Evolutionary conservation across 1,140 invertebrate species (phyloP).

Genomic region (Ostrea edulis): DNA sequence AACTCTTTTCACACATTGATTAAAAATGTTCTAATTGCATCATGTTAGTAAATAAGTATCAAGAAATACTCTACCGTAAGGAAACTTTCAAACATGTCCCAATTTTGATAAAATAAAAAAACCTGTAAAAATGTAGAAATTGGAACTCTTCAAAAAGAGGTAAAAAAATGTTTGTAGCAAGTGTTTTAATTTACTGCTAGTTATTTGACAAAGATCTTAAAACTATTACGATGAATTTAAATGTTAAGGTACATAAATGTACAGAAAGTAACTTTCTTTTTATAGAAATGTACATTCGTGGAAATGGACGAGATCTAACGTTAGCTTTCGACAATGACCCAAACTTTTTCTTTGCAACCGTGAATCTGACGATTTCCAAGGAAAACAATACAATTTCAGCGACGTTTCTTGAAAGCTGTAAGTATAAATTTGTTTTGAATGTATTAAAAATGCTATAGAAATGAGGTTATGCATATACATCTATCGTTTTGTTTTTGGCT

Average conservation of each 20-base stretch:
- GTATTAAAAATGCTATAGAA: background rate
- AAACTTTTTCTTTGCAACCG: background rate
- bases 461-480: background rate
- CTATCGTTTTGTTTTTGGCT: background rate
- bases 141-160: too few relatives aligned
- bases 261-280: background rate
- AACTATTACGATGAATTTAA: background rate
- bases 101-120: too few relatives aligned
- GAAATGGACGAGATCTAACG: background rate
- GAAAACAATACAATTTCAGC: background rate
- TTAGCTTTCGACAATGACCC: background rate
- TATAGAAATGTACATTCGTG: background rate
- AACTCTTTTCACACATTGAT: background rate
- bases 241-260: background rate
- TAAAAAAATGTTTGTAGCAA: too few relatives aligned
- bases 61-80: background rate
- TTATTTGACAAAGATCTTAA: background rate
- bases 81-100: too few relatives aligned
- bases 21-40: background rate
- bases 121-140: too few relatives aligned
- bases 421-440: background rate
- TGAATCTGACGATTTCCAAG: background rate
- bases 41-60: background rate
- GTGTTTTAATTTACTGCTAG: too few relatives aligned
- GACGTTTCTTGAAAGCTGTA: conserved; percentile 6